These are phyloP conservation scores for Pluvialis apricaria DNA, from an alignment of 2,113 vertebrate genomes.

Conservation along the genomic window DNA sequence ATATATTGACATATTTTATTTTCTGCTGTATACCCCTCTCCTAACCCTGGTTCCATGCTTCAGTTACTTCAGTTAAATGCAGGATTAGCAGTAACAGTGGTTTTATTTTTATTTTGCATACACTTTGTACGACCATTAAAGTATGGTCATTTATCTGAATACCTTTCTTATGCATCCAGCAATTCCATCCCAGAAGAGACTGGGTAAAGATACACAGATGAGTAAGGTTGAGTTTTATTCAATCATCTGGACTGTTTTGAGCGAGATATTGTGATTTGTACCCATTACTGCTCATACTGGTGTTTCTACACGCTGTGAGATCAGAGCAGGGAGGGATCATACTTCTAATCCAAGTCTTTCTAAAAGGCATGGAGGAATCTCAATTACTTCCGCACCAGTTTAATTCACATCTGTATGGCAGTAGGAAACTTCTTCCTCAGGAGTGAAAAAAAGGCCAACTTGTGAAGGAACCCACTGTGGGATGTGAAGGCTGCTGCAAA, in stretches of 20 bases:
- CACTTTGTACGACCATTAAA: neutral
- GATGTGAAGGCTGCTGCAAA: neutral
- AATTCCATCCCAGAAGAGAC: neutral
- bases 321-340: neutral
- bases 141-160: neutral
- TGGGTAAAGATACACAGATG: neutral
- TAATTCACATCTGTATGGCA: neutral
- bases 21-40: neutral
- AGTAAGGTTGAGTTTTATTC: neutral
- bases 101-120: neutral
- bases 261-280: neutral
- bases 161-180: neutral
- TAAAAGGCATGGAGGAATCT: neutral
- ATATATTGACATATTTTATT: neutral
- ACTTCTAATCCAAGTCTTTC: neutral
- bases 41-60: neutral
- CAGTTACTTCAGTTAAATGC: neutral
- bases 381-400: neutral
- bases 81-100: neutral
- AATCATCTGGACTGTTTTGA: neutral
- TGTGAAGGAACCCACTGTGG: neutral
- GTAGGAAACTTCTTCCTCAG: neutral
- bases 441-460: neutral
- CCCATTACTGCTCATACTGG: neutral
- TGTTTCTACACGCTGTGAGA: neutral